Base-by-base conservation (phyloP, 2,888 invertebrate genomes). In the Drosophila demipolita region DNA sequence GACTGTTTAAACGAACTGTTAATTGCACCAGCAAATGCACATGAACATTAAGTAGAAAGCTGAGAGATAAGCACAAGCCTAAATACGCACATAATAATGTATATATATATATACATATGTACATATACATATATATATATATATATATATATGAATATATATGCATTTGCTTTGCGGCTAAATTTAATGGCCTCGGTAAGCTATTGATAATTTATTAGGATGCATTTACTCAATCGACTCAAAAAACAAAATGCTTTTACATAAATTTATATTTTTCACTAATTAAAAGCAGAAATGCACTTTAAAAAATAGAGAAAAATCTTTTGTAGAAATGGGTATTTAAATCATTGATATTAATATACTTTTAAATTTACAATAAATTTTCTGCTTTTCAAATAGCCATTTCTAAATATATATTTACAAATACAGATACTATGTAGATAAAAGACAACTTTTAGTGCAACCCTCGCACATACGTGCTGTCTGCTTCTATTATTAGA, bases 1-100 rank as follows among this genome's bases (percentile, higher is more conserved):
- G 69, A 75, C 81, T 81, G 66, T 73, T 54, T 36, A 69, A 83
- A 78, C 75, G 57, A 66, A 70, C 81, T 82, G 85, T 90, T 86
- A 86, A 86, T 90, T 81, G 78, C 70, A 74, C 62, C 52, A 59
- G 61, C 83, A 82, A 85, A 88, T 67, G 66, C 52, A 57, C 66
- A 71, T 73, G 67, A 40, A 79, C 69, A 72, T 88, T 54, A 60
- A 73, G 73, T 68, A 80, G 78, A 80, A 73, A 75, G 63, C 70
- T 50, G 45, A n/a, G 26, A n/a, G 23, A 29, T 55, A 61, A 53
- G 45, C 35, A 1, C 20, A 35, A 23, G 15, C 35, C 5, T 7
- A 36, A 6, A 23, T 5, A 54, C 35, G 17, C 1, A 49, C 26
- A 45, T 20, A 45, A 23, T 29, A 29, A 29, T 29, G 5, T 29